phyloP scores from a whole-genome alignment of 2,888 invertebrate genomes.

The Phalera bucephala region DNA sequence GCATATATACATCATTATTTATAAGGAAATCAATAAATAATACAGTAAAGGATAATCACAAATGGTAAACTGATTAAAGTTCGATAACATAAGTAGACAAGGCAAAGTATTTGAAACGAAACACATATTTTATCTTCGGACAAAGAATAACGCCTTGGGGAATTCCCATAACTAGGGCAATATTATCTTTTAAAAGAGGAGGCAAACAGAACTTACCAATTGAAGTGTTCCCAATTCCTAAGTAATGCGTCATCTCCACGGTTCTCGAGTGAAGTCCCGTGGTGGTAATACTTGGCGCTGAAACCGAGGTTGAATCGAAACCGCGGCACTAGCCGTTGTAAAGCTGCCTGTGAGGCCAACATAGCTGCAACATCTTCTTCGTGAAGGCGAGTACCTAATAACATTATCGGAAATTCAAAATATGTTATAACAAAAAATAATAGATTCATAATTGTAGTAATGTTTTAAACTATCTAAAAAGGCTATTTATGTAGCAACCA shows the following conservation, averaged over 20 bases:
- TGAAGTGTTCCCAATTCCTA: slow-evolving; percentile 93
- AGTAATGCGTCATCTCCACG: slow-evolving; percentile 95
- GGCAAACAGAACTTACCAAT: slow-evolving; percentile 75
- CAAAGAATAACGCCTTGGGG: neutral
- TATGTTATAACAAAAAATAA: too few relatives aligned
- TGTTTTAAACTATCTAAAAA: too few relatives aligned
- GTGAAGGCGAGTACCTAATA: slow-evolving; percentile 84
- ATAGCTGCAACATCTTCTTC: slow-evolving; percentile 93
- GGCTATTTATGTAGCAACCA: too few relatives aligned
- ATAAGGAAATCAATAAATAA: too few relatives aligned
- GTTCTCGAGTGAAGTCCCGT: slow-evolving; percentile 96
- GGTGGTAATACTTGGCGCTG: slow-evolving; percentile 98
- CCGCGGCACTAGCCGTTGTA: slow-evolving; percentile 91
- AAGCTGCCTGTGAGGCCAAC: slow-evolving; percentile 91
- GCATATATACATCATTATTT: too few relatives aligned
- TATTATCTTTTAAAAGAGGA: neutral
- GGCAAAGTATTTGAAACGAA: neutral
- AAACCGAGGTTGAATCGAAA: slow-evolving; percentile 99
- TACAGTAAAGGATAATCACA: too few relatives aligned
- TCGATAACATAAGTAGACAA: too few relatives aligned
- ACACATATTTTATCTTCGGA: neutral
- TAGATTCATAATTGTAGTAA: too few relatives aligned
- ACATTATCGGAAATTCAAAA: too few relatives aligned
- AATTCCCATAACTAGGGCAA: neutral
- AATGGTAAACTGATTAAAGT: too few relatives aligned